phyloP scores from a whole-genome alignment of 2,797 vertebrate species.

The Ciconia nigra region DNA sequence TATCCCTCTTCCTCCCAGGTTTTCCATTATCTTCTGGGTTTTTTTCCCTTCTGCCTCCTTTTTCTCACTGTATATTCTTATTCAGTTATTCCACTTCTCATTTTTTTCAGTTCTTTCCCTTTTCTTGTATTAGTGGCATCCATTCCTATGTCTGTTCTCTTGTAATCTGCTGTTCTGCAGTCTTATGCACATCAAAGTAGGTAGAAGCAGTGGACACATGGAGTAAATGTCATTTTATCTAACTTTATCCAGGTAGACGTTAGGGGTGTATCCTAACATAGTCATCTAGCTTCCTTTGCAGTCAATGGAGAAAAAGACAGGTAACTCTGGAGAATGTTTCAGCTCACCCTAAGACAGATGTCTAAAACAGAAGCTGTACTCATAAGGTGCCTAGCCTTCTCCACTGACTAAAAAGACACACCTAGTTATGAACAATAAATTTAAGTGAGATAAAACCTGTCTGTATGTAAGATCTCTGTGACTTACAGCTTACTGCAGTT shows the following conservation, averaged over 20 bases:
- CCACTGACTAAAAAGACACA: not conserved
- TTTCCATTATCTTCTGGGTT: not conserved
- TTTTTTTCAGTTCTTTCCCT: not conserved
- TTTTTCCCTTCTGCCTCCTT: not conserved
- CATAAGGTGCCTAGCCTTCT: not conserved
- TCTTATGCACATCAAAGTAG: not conserved
- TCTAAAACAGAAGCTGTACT: not conserved
- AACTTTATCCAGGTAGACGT: not conserved
- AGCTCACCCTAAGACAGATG: not conserved
- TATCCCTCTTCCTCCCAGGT: not conserved
- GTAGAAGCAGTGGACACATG: not conserved
- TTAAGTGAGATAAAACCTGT: not conserved
- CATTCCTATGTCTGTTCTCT: not conserved
- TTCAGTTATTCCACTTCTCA: not conserved
- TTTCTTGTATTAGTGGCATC: not conserved
- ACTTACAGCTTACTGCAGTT: not conserved
- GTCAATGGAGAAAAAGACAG: not conserved
- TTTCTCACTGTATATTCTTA: not conserved
- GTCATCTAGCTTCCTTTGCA: not conserved
- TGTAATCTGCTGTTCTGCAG: not conserved
- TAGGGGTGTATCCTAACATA: not conserved
- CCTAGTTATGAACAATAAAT: not conserved
- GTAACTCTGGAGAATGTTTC: not conserved
- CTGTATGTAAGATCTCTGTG: not conserved
- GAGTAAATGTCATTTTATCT: not conserved